Conservation (phyloP, 2,113 vertebrate species). For the Scophthalmus maximus region DNA sequence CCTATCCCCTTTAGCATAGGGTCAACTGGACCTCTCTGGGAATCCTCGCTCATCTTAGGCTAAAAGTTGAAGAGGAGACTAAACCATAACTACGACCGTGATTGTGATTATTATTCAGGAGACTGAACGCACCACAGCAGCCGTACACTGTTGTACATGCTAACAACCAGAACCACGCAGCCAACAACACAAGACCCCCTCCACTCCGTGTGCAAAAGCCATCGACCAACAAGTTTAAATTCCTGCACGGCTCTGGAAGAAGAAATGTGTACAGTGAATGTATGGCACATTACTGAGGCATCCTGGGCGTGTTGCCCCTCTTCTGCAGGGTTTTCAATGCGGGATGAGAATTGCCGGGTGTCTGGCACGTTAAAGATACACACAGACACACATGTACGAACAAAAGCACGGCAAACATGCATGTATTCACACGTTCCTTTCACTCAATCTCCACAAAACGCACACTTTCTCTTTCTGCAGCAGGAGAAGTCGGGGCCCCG, state of each 20-base stretch:
- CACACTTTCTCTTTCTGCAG: slow-evolving; percentile 2
- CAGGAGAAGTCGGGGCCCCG: background rate
- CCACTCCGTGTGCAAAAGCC: slow-evolving; percentile 19
- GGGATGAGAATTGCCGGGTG: slow-evolving; percentile 26
- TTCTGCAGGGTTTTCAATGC: slow-evolving; percentile 55
- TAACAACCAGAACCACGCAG: background rate
- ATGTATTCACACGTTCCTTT: slow-evolving; percentile 19
- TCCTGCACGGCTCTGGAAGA: slow-evolving; percentile 10
- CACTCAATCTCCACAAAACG: background rate
- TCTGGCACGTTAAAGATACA: slow-evolving; percentile 31
- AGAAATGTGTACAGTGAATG: slow-evolving; percentile 22
- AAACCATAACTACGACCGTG: background rate
- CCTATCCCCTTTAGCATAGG: no score
- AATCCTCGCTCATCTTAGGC: no score
- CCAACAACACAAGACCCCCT: background rate
- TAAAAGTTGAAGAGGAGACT: no score
- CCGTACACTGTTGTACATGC: background rate
- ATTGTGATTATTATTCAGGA: no score
- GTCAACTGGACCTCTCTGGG: no score
- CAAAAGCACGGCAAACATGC: slow-evolving; percentile 41
- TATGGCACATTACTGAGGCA: slow-evolving; percentile 18
- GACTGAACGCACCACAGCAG: background rate
- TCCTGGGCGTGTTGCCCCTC: slow-evolving; percentile 55
- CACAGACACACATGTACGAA: slow-evolving; percentile 12
- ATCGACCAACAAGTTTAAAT: slow-evolving; percentile 3